Evolutionary conservation across 2,888 invertebrate species (phyloP), one percentile per base, ranked within the genome.

Genomic region (Spisula solida): DNA sequence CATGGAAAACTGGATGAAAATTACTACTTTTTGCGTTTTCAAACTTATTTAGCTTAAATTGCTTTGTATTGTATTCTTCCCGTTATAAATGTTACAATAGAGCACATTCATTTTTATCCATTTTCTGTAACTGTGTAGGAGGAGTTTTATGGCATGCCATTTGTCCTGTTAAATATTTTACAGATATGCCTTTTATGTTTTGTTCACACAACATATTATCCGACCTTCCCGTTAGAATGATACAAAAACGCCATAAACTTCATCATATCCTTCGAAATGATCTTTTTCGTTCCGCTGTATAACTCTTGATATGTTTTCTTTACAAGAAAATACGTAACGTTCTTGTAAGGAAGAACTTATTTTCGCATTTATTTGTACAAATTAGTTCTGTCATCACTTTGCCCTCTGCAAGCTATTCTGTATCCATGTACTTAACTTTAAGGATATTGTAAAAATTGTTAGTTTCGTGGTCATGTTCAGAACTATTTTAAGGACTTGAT

Each of bases 381-480:
- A 66, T 66, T 66, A 25, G 10, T 66, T 25, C 60, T 66, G 60
- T 66, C 60, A 25, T 66, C 60, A 66, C n/a, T 66, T 66, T 25
- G 51, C 51, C 25, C 60, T 66, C 25, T 66, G 25, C 60, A 12
- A 25, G 51, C 10, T n/a, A 66, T 25, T 18, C 20, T 25, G 25
- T 66, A 25, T 66, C 60, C 10, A n/a, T 66, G n/a, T 66, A n/a
- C 25, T 25, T 25, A 25, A 66, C 41, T 41, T 41, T 5, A 41
- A n/a, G n/a, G n/a, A 41, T 41, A 41, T 41, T 41, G 41, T 41
- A 8, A 2, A n/a, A n/a, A n/a, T n/a, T n/a, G n/a, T n/a, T n/a
- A n/a, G n/a, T n/a, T n/a, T n/a, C n/a, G n/a, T n/a, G n/a, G n/a
- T n/a, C n/a, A n/a, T n/a, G n/a, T n/a, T n/a, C n/a, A n/a, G n/a